phyloP scores from a whole-genome alignment of 1,140 invertebrate species.

The Lysiphlebus fabarum region DNA sequence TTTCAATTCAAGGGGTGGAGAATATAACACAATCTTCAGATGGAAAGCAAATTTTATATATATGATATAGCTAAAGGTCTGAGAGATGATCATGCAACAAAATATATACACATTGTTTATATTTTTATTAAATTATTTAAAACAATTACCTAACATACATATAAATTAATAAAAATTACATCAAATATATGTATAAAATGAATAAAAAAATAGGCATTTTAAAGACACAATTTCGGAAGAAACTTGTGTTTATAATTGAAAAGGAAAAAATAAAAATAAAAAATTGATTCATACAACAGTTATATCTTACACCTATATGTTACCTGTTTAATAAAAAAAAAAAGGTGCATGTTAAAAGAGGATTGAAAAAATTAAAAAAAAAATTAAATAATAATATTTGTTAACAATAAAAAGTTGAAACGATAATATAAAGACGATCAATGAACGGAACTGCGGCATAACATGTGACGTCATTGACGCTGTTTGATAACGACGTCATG shows the following conservation, averaged over 20 bases:
- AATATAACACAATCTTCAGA: slow-evolving; percentile 4
- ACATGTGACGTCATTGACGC: slow-evolving; percentile 50
- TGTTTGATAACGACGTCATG: slow-evolving; percentile 43
- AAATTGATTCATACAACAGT: too few relatives aligned
- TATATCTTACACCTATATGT: too few relatives aligned
- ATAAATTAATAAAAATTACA: too few relatives aligned
- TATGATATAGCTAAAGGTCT: slow-evolving; percentile 1
- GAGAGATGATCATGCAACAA: slow-evolving; percentile 16
- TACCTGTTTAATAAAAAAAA: too few relatives aligned
- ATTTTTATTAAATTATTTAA: too few relatives aligned
- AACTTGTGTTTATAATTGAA: too few relatives aligned
- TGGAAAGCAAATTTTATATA: slow-evolving; percentile 13
- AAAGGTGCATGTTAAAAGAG: neutral
- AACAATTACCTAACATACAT: too few relatives aligned
- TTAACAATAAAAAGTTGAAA: slow-evolving; percentile 18
- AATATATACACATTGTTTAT: slow-evolving; percentile 10
- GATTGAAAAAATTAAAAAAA: neutral
- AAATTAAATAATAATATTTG: too few relatives aligned
- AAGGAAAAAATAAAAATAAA: too few relatives aligned
- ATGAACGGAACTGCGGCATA: slow-evolving; percentile 54
- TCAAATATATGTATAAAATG: too few relatives aligned
- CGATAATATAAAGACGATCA: slow-evolving; percentile 35
- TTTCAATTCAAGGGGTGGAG: slow-evolving; percentile 14
- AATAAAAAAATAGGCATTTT: too few relatives aligned
- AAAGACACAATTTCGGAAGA: too few relatives aligned